Base-by-base conservation (phyloP, 2,797 vertebrate genomes). In the Sarcophilus harrisii region DNA sequence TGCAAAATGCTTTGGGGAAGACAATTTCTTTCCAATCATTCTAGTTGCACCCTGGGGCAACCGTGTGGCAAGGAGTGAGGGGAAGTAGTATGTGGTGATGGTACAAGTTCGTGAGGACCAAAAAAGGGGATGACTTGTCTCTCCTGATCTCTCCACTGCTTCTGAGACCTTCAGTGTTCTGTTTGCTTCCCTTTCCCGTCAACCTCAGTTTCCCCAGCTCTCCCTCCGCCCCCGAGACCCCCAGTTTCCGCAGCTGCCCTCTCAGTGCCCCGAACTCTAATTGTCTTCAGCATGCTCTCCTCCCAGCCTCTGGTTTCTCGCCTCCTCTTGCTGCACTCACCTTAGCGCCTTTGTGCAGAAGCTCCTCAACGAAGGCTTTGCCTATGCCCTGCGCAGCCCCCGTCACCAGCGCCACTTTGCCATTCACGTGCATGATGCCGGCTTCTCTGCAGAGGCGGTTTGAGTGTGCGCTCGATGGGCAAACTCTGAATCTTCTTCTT, bases 301-400 rank as follows among this genome's bases (percentile, higher is more conserved):
- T 45, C 6, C 21, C 21, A 21, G 16, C 21, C 21, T 58, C 21
- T 13, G 11, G 57, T 18, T 24, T 58, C 58, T 59, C 6, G 38
- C 3, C 73, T 38, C 3, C 24, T 45, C 38, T 49, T 49, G 38
- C 21, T 5, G 13, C 54, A 55, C 97, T 97, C 96, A 98, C 99
- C 98, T 99, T 99, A 32, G 98, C 99, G 4, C 99, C 99, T 95
- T 99, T 98, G 96, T 97, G 97, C 96, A 99, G 98, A 96, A 99
- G 98, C 54, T 98, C 99, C 94, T 99, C 98, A 0, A 97, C 98
- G n/a, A 98, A 98, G 0, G 99, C 99, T 89, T 98, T 98, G 62
- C 99, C 99, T 12, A 99, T 99, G 96, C 99, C 99, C 98, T 99
- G 99, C 16, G 99, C 99, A 4, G 99, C 99, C 45, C 99, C 99